Evolutionary conservation across 2,888 invertebrate genomes (phyloP), one percentile per base, ranked within the genome.

Genomic region (Elysia crispata): DNA sequence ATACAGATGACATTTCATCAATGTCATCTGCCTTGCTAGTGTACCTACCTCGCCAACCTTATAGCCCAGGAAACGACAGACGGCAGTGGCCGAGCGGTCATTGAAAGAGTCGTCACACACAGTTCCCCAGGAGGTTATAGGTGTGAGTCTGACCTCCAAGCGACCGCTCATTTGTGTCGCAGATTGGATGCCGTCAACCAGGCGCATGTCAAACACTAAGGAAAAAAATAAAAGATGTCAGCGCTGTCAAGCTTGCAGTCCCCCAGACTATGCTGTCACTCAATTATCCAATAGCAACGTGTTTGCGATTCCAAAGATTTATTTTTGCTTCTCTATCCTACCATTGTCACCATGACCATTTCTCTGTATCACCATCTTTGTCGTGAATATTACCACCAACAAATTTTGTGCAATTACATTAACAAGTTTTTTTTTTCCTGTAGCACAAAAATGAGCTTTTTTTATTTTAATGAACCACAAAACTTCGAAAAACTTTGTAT

Each of bases 51-150:
- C 79, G 30, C 79, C 79, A 75, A 41, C 25, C 28, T 79, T 79
- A 74, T 67, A 79, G 30, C 79, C 79, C 31, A 79, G 28, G 57
- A 66, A 75, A 20, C 30, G 54, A 30, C 79, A 79, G 23, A 74
- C 79, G 25, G 75, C 23, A 28, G 23, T 25, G 25, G 75, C 79
- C 30, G 67, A 20, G 20, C 41, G 18, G 20, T 13, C n/a, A 28
- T 33, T 31, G 41, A 79, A 79, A 23, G 31, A 62, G 73, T 79
- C 79, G 64, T 79, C 80, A 73, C 80, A 77, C 31, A 77, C 77
- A 23, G 77, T 54, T 25, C 72, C 80, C 72, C 77, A 77, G 33
- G 28, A 54, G 23, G 62, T 23, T 20, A 81, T 0, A 25, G 79
- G 74, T 13, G 18, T 25, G 20, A 79, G 57, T 6, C 79, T 64